Base-by-base conservation (phyloP, 2,888 invertebrate genomes). In the Hyles lineata region DNA sequence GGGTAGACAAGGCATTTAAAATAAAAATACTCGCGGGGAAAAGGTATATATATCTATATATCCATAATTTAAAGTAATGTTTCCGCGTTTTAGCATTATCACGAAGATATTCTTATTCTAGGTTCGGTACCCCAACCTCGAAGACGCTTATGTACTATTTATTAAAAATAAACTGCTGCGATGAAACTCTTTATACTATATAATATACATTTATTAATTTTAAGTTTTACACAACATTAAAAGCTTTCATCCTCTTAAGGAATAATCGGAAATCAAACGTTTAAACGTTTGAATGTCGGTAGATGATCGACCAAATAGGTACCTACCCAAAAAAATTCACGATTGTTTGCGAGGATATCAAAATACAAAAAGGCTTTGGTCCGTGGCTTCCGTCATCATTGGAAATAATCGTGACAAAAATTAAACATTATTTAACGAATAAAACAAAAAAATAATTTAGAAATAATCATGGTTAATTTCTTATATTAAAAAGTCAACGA, bases 161-260 rank as follows among this genome's bases (percentile, higher is more conserved):
- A 67, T 23, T 23, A 15, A 67, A 60, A 62, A 32, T 32, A 32
- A 63, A 43, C 21, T 21, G 35, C 67, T 43, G 21, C 63, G 23
- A 23, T 5, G 19, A 67, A 50, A 6, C 43, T 43, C 21, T 23
- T 23, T 50, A 67, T 67, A 35, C 11, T 67, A 21, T 67, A 67
- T 23, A 50, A 32, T 43, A 50, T 63, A 63, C n/a, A n/a, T 32
- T 63, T 11, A 43, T 43, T 63, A 63, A 63, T 67, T 50, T 67
- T 50, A 67, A 67, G 67, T 67, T 43, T 67, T 50, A 67, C 67
- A 67, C 17, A 67, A 67, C 50, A 67, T 67, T 67, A 67, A 67
- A 50, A 67, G 67, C 43, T 60, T 25, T 25, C 7, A 43, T 43
- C n/a, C 67, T 50, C 23, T 67, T 23, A 67, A 50, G 15, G 43